Evolutionary conservation across 2,888 invertebrate genomes (phyloP), one percentile per base, ranked within the genome.

Genomic region (Belgica antarctica): DNA sequence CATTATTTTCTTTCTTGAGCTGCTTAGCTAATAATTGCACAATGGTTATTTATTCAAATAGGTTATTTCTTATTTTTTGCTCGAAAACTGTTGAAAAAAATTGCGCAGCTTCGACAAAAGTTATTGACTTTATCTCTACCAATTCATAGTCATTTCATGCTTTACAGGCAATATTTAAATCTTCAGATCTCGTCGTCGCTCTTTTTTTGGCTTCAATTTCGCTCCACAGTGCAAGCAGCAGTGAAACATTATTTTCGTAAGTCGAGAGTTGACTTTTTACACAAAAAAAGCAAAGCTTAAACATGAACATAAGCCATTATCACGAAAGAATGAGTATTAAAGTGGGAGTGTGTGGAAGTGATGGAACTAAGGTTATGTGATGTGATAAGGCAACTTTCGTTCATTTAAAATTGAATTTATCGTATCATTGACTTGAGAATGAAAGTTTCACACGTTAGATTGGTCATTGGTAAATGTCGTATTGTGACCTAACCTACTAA

Each of bases 21-120:
- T 41, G 41, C 15, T 41, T 41, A 4, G 22, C 52, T 22, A 59
- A 59, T 59, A 59, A 59, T 59, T 59, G 22, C 24, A 52, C 52
- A 52, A 52, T 22, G 12, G 15, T 15, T 41, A 3, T n/a, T n/a
- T n/a, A n/a, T n/a, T n/a, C n/a, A 31, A 52, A 52, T 52, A 46
- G 46, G 52, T 22, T 52, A 52, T 52, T 52, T 52, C 22, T 22
- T 52, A 17, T 22, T 52, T 52, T 52, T 17, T 52, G 22, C 22
- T 8, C 1, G 52, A 52, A 2, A 52, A 17, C 22, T 52, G n/a
- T n/a, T n/a, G n/a, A n/a, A n/a, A n/a, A n/a, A n/a, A n/a, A n/a
- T n/a, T n/a, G n/a, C n/a, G n/a, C n/a, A 10, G 52, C 52, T 17
- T 52, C 12, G 41, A 41, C 3, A 15, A 41, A 41, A 41, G 41